phyloP scores from a whole-genome alignment of 2,113 vertebrate genomes.

The Phaethornis superciliosus region DNA sequence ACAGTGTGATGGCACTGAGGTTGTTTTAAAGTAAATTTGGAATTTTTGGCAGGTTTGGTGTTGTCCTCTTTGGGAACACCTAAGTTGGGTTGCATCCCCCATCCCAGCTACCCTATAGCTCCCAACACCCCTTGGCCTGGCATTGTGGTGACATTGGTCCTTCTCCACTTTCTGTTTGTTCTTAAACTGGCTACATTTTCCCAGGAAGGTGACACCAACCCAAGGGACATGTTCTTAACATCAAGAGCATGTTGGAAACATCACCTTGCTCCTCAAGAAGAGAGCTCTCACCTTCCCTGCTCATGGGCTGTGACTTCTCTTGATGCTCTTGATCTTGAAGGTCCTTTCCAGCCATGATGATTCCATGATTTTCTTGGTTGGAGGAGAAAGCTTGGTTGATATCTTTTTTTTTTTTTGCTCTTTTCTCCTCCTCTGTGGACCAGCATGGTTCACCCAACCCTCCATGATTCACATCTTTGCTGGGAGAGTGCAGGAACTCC shows the following conservation, averaged over 20 bases:
- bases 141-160: neutral
- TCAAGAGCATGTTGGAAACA: neutral
- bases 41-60: neutral
- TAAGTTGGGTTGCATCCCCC: neutral
- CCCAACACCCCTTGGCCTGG: fast-evolving
- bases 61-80: neutral
- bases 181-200: fast-evolving
- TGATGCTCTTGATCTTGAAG: too few species aligned
- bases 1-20: fast-evolving
- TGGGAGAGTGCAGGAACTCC: neutral
- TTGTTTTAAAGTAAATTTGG: neutral
- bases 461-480: neutral
- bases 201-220: neutral
- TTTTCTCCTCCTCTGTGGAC: fast-evolving
- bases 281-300: neutral
- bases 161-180: neutral
- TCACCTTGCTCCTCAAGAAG: neutral
- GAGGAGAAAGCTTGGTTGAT: neutral
- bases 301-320: neutral
- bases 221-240: fast-evolving
- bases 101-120: neutral
- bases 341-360: too few species aligned
- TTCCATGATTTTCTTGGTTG: neutral
- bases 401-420: neutral
- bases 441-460: neutral